Base-by-base conservation (phyloP, 37 sponge, comb jelly and placozoan species). In the Tethya wilhelma region DNA sequence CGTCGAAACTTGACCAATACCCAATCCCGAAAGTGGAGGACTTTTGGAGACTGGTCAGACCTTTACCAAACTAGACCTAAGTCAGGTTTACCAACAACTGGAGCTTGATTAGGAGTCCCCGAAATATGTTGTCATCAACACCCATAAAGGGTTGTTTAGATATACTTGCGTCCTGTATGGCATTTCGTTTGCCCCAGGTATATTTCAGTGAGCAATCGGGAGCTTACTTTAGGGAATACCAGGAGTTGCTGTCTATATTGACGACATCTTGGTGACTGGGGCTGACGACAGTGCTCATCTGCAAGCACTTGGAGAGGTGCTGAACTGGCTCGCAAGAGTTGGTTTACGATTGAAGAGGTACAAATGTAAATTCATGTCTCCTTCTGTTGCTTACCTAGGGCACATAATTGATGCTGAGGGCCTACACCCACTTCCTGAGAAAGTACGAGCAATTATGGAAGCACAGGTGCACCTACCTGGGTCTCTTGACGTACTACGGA, bases 211-310 rank as follows among this genome's bases (percentile, higher is more conserved):
- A 11, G 46, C 4, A 22, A 73, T 73, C 55, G 34, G 9, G n/a
- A 23, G 31, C 34, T n/a, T 73, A 22, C 28, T 73, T 4, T 26
- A 17, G 12, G 56, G 28, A 5, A 45, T 46, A 4, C 34, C 44
- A 44, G 74, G 74, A 11, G 74, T 73, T 17, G 55, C 20, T 25
- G 46, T 42, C 32, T 29, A 44, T 30, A 9, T 73, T 12, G 74
- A 73, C 28, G 74, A 73, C 55, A 45, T 73, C 12, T 45, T 73
- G 45, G 29, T 73, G 17, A 44, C 34, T 40, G 74, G 74, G 46
- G 12, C 6, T 6, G 46, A 42, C 9, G 55, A 44, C 22, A 14
- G 14, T 19, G 14, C 9, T 9, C 53, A 49, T 49, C 53, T 44
- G 4, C 4, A n/a, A 9, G 44, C 53, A 45, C 74, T 73, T 7